Base-by-base conservation (phyloP, 2,113 vertebrate species). In the Natator depressus region DNA sequence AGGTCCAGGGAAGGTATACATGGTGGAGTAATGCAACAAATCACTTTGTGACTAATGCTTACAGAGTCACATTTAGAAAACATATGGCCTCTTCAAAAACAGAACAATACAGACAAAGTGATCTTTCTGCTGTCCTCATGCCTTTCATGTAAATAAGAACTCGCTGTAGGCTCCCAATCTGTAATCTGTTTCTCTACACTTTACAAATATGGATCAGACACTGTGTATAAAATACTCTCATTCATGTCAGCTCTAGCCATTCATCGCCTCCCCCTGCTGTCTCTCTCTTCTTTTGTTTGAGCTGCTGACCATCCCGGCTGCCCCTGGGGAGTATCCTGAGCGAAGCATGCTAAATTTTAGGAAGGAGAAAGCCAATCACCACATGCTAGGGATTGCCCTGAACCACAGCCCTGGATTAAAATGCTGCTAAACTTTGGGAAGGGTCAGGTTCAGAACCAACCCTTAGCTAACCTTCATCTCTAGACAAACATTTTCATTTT, bases 91-190 rank as follows among this genome's bases (percentile, higher is more conserved):
- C 72, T 76, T 76, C 53, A 89, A 96, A 85, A 78, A 95, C 86
- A 82, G 79, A 89, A 92, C 35, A 89, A 93, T 95, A 91, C 88
- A 95, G 91, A 94, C 3, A 78, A 89, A 72, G 69, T 75, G 82
- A 95, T 83, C 92, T 88, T 97, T 94, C 95, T 93, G 25, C 91
- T 95, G 16, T 69, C 17, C 17, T 69, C 17, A n/a, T 69, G 85
- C 94, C 84, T 96, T 95, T 94, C 96, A 94, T 95, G 94, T 95
- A 96, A 96, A 94, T 96, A 94, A 96, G 83, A 83, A 89, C 95
- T 95, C 95, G 92, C 95, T 31, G 82, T 69, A 86, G 92, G 92
- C 84, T 76, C 29, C 94, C 42, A 78, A 93, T 95, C 92, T 87
- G 86, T 95, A 87, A 87, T n/a, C 81, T 2, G 85, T 72, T 90